Evolutionary conservation across 2,797 vertebrate genomes (phyloP).

Genomic region (Propithecus perrieri): DNA sequence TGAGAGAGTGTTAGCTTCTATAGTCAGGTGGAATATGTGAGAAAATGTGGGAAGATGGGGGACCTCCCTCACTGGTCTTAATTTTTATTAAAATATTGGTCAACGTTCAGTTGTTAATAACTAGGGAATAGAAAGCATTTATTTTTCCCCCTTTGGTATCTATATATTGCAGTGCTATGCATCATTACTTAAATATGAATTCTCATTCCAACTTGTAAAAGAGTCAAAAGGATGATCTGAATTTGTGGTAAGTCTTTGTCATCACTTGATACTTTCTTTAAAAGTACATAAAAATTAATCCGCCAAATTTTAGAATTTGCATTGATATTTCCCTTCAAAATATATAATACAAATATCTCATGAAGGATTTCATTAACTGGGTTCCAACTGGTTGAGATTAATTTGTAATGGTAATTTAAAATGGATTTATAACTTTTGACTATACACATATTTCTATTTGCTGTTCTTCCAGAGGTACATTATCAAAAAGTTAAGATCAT

Average conservation of each 20-base stretch:
- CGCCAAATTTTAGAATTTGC: conserved; percentile 28
- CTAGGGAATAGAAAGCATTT: background rate
- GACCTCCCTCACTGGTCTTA: background rate
- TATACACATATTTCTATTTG: background rate
- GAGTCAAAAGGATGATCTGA: conserved; percentile 35
- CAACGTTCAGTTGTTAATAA: conserved; percentile 13
- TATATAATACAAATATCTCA: background rate
- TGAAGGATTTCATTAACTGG: conserved; percentile 1
- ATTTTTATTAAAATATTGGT: conserved; percentile 43
- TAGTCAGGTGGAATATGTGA: background rate
- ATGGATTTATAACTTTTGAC: conserved; percentile 17
- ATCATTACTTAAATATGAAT: conserved; percentile 41
- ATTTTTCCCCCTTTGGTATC: background rate
- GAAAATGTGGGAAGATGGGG: conserved; percentile 10
- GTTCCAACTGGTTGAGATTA: conserved; percentile 33
- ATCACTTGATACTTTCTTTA: conserved; percentile 29
- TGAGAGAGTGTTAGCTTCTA: background rate
- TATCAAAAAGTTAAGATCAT: background rate
- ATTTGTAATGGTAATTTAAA: conserved; percentile 13
- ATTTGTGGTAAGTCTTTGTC: conserved; percentile 36
- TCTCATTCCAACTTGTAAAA: conserved; percentile 39
- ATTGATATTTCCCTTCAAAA: background rate
- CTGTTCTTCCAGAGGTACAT: background rate
- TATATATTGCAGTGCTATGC: background rate
- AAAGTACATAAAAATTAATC: conserved; percentile 1